Base-by-base conservation (phyloP, 2,888 invertebrate species). In the Drosophila buzzatii region DNA sequence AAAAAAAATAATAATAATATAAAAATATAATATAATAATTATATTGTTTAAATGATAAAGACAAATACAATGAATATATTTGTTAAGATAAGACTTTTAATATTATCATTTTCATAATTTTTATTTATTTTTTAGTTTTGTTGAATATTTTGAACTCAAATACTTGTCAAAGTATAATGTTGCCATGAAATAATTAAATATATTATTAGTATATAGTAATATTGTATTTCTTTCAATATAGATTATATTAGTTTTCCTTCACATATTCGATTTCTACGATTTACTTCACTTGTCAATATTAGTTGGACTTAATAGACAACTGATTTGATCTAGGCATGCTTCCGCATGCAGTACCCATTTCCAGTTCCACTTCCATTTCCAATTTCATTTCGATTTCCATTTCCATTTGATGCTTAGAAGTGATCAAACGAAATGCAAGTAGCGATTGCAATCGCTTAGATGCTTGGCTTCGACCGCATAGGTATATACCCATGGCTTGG, bases 381-480 rank as follows among this genome's bases (percentile, higher is more conserved):
- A 41, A n/a, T 41, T n/a, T n/a, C 8, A n/a, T 41, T 53, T 66
- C 47, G 41, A 53, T 20, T 18, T 20, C 37, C 41, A 55, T 37
- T 69, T 55, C 42, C n/a, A 47, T 51, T 60, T 56, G 8, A 53
- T 41, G 47, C 18, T 69, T 59, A 68, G 58, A 69, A 68, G 69
- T 27, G 53, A 35, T 55, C 45, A 53, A 69, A 41, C 47, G 53
- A 47, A 55, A 55, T 49, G 70, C 70, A 49, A 37, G 42, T 44
- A 18, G 63, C 39, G 33, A 60, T 70, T 70, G 70, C 70, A 69
- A 55, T 76, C 69, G 73, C 53, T 70, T 78, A 73, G 70, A 77
- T 77, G 79, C 63, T 49, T 70, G 57, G 58, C 73, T 66, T 10
- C 53, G 60, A 45, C 56, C 67, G 47, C 51, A 58, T 39, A 39